Evolutionary conservation across 1,140 invertebrate species (phyloP), one percentile per base, ranked within the genome.

Genomic region (Muscidifurax raptorellus): DNA sequence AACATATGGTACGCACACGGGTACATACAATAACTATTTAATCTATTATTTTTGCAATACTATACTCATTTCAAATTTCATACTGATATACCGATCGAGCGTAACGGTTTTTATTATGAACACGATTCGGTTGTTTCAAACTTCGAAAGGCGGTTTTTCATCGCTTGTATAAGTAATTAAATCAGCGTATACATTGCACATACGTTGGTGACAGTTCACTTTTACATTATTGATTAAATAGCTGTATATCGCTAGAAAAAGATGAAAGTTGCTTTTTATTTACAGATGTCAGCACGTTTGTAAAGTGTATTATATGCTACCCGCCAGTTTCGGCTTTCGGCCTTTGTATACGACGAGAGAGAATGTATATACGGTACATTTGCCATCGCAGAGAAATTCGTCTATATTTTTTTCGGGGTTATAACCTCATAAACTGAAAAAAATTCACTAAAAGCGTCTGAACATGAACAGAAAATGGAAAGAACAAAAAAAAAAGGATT

Each of bases 391-490:
- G 2, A 59, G 18, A 59, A 7, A 59, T 22, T 4, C 18, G 7
- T 67, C 5, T 28, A 67, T 25, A 4, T 3, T 22, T 67, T 69
- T 69, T 69, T 30, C 10, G 28, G 64, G 30, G 25, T 3, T 25
- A 7, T 75, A 75, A 75, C 80, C 67, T 81, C 67, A 52, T 4
- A 32, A 15, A 59, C 47, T 64, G 12, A 22, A 22, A 12, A 22
- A 10, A 10, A n/a, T 6, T 36, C 47, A 22, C 27, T 15, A 32
- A 36, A 36, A 2, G 7, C 9, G 9, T 7, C n/a, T 79, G 32
- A 85, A 72, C 4, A 85, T 85, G 84, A 85, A 82, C 36, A 82
- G 40, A 85, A 82, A 71, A 82, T 72, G 64, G 52, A 85, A 82
- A 44, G n/a, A 76, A 64, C 0, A 27, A n/a, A 78, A 52, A 66